Evolutionary conservation across 1,140 invertebrate genomes (phyloP), one percentile per base, ranked within the genome.

Genomic region (Bradysia coprophila): DNA sequence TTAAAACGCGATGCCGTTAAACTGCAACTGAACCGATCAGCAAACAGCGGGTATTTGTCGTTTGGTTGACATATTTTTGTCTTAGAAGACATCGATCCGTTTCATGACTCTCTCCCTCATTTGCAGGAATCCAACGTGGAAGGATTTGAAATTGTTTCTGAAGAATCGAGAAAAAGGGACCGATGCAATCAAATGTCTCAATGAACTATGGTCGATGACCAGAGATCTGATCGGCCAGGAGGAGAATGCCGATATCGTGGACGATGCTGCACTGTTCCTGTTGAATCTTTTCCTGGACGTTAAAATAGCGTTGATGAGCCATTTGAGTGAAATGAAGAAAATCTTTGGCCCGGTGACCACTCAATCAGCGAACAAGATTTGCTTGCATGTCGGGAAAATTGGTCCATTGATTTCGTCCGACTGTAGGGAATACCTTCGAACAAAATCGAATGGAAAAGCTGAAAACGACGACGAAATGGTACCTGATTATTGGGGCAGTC

Each of bases 221-320:
- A 28, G 59, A 47, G 44, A 56, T 1, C 47, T 65, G 8, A 56
- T 57, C 11, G 61, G 62, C 19, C 55, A 20, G 3, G 66, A 74
- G 20, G 62, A 68, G 21, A 46, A 63, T 22, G 49, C 62, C 45
- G 68, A 76, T 42, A 54, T 73, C 10, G 59, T 76, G 21, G 71
- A 80, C 53, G 73, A 78, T 53, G 68, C 75, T 32, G 58, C 69
- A 20, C 60, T 78, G 4, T 70, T 73, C 47, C 49, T 71, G 4
- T 59, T 81, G 28, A 57, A 67, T 44, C 56, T 78, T 46, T 76
- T 81, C 43, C 59, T 76, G 9, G 59, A 71, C 45, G 65, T 73
- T 33, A 65, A 68, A 43, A 59, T 67, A 43, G 66, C 79, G 5
- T 66, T 69, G 42, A 57, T 68, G 4, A 68, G 66, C 42, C 67